These are phyloP conservation scores for Amaurobius ferox DNA, from an alignment of 2,888 invertebrate species.

Conservation along the genomic window DNA sequence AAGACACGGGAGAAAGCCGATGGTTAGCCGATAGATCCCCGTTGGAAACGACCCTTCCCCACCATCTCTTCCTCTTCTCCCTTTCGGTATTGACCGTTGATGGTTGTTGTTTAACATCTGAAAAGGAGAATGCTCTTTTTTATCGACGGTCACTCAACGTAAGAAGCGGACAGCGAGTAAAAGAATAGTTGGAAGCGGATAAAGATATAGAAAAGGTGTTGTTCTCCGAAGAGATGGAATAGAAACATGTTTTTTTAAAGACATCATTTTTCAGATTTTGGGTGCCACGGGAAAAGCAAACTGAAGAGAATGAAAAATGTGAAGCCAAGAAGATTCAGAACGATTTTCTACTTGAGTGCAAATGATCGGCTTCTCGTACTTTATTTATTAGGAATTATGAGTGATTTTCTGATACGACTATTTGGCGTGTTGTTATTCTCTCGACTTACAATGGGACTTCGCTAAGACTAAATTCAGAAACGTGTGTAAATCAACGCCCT, in stretches of 20 bases:
- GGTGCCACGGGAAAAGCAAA: background rate
- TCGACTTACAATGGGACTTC: too few relatives aligned
- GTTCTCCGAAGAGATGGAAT: background rate
- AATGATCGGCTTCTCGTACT: background rate
- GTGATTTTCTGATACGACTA: too few relatives aligned
- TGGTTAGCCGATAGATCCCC: constrained; percentile 42
- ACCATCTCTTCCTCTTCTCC: background rate
- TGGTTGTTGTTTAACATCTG: constrained; percentile 14
- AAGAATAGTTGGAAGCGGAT: background rate
- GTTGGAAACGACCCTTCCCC: constrained; percentile 20
- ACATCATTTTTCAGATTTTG: constrained; percentile 2
- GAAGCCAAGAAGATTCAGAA: background rate
- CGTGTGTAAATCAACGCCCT: too few relatives aligned
- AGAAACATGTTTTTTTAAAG: constrained; percentile 14
- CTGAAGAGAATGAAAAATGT: constrained; percentile 1
- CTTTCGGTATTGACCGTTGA: constrained; percentile 5
- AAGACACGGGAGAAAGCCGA: constrained; percentile 19
- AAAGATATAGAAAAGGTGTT: background rate
- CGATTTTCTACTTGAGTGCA: background rate
- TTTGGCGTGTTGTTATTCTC: too few relatives aligned
- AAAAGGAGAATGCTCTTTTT: background rate
- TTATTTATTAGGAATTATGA: background rate
- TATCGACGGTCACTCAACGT: constrained; percentile 1
- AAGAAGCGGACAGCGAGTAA: background rate
- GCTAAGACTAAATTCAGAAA: too few relatives aligned